Evolutionary conservation across 2,888 invertebrate species (phyloP), one percentile per base, ranked within the genome.

Genomic region (Acleris literana): DNA sequence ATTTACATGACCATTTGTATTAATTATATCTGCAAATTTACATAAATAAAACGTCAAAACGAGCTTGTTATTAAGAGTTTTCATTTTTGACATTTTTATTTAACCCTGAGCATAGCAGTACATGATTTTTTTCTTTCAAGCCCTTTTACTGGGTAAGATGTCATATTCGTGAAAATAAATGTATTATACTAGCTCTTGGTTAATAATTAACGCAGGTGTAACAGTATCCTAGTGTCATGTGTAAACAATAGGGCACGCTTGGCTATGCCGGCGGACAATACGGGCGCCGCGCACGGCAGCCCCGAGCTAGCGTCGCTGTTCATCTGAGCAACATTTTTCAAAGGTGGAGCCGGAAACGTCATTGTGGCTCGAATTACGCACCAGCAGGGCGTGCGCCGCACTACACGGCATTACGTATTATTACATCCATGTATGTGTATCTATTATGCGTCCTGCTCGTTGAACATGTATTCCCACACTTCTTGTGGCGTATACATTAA

Each of bases 21-120:
- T 92, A 89, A 92, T 87, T 91, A 91, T 93, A 91, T 88, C 89
- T 90, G 92, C 92, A 92, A 93, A 92, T 93, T 93, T 93, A 92
- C 92, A 93, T 92, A 85, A 93, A 92, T 93, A 92, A 93, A 93
- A 89, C 80, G 86, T 91, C 85, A 85, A 91, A 93, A 93, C 82
- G 89, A 90, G 90, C 90, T 92, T 91, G 90, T 85, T 86, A 86
- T 73, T 76, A 72, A 80, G 80, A 78, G 80, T 83, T 80, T 82
- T 81, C 60, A 60, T 65, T 22, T 54, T n/a, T 20, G 16, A n/a
- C 18, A n/a, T 18, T 18, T 55, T 20, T 22, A 20, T 9, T 55
- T 9, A 22, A 20, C 20, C 39, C 4, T 39, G 39, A 13, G 4
- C 39, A 9, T 39, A 13, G 39, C 39, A 39, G 39, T 39, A 39